Conservation (phyloP, 2,797 vertebrate genomes). For the Synanceia verrucosa region DNA sequence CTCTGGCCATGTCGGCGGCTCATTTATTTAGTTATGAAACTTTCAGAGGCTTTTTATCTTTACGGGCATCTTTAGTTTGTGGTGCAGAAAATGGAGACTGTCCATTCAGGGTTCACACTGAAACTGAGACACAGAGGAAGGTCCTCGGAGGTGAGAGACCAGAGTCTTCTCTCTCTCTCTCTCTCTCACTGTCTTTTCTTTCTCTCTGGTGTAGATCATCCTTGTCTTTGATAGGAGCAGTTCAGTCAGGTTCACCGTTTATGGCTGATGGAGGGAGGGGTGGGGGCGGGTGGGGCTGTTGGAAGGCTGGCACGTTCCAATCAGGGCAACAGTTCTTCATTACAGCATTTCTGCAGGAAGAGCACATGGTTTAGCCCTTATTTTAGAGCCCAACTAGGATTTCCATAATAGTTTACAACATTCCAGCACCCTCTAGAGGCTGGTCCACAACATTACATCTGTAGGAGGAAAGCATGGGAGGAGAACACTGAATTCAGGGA, state of each 20-base stretch:
- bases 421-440: conserved; percentile 54
- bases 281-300: conserved; percentile 66
- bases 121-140: conserved; percentile 70
- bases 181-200: conserved; percentile 46
- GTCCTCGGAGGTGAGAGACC: conserved; percentile 69
- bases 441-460: not conserved
- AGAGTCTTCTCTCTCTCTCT: conserved; percentile 63
- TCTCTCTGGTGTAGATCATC: conserved; percentile 58
- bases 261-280: conserved; percentile 73
- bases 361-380: not conserved
- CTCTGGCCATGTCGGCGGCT: conserved; percentile 52
- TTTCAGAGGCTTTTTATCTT: conserved; percentile 56
- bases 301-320: conserved; percentile 98
- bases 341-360: conserved; percentile 91
- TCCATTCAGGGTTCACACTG: conserved; percentile 77
- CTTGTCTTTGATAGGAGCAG: conserved; percentile 74
- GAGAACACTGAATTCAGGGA: not conserved
- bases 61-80: conserved; percentile 41
- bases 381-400: not conserved
- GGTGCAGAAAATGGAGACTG: conserved; percentile 69
- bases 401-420: not conserved
- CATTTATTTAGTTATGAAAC: conserved; percentile 43
- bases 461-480: not conserved
- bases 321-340: conserved; percentile 99
- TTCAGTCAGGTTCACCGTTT: conserved; percentile 81